Percentiles rank a stretch among this genome's conserved stretches.
These are phyloP conservation scores for Calliopum simillimum DNA, from an alignment of 2,888 invertebrate species.

Conservation along the genomic window DNA sequence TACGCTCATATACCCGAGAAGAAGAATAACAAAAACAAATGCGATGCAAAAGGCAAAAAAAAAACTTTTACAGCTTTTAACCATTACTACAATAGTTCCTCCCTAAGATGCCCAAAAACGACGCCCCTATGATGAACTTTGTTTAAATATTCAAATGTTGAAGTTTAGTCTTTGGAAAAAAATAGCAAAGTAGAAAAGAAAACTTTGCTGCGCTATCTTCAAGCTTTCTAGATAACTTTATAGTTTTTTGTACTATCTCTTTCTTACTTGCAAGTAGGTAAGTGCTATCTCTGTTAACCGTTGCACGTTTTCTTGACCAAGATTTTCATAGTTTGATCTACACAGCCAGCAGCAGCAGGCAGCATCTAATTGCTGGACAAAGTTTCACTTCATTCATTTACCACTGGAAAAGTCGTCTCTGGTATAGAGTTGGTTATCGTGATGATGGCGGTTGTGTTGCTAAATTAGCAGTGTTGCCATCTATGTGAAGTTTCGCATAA, in stretches of 20 bases:
- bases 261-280: neutral
- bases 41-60: neutral
- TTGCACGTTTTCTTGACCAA: conserved; percentile 6
- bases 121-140: conserved; percentile 21
- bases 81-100: conserved; percentile 3
- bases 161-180: conserved; percentile 4
- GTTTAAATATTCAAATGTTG: conserved; percentile 33
- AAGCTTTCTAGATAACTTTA: conserved; percentile 5
- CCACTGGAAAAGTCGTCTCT: conserved; percentile 19
- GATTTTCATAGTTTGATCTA: conserved; percentile 14
- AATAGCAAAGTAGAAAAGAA: neutral
- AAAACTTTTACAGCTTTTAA: conserved; percentile 20
- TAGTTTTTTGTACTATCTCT: neutral
- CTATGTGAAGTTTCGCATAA: too few relatives aligned
- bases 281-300: too few relatives aligned
- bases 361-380: conserved; percentile 35
- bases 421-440: neutral
- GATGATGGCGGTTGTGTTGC: neutral
- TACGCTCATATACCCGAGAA: neutral
- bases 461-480: too few relatives aligned
- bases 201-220: neutral
- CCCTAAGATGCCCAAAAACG: neutral
- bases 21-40: conserved; percentile 17
- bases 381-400: conserved; percentile 3
- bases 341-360: conserved; percentile 6